These are phyloP conservation scores for Cossypha niveicapilla DNA, from an alignment of 2,797 vertebrate species.

Conservation along the genomic window DNA sequence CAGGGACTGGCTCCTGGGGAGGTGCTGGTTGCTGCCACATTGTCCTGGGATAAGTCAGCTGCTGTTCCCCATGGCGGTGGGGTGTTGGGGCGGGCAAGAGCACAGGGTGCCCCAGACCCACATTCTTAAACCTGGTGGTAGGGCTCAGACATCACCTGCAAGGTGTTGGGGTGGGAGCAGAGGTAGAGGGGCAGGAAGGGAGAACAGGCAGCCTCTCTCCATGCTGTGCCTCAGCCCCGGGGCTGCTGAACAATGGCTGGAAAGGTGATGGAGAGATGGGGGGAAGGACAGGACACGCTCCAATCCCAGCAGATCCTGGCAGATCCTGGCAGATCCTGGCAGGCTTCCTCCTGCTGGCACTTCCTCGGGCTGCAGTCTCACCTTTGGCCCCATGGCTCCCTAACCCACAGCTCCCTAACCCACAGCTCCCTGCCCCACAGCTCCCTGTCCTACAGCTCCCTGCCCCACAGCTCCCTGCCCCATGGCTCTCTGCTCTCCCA, in stretches of 20 bases:
- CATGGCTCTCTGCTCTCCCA: background rate
- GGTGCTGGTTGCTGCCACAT: background rate
- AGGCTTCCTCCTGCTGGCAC: background rate
- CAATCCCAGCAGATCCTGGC: background rate
- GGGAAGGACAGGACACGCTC: background rate
- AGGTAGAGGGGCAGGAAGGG: background rate
- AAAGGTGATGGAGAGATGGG: background rate
- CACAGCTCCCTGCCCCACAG: background rate
- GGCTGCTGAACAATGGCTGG: background rate
- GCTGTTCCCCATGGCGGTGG: background rate
- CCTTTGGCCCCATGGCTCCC: background rate
- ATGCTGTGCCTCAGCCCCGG: background rate
- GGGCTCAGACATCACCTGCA: background rate
- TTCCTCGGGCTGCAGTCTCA: fast-evolving
- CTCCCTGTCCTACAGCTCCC: background rate
- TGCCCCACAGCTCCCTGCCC: background rate
- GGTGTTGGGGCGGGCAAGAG: background rate
- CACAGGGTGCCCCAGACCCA: background rate
- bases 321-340: background rate
- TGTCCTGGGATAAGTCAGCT: background rate
- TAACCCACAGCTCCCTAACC: background rate
- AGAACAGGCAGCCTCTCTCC: background rate
- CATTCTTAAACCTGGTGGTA: background rate
- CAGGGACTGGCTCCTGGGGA: background rate
- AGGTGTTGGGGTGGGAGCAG: background rate